Evolutionary conservation across 2,797 vertebrate genomes (phyloP).

Genomic region (Coregonus suidteri): DNA sequence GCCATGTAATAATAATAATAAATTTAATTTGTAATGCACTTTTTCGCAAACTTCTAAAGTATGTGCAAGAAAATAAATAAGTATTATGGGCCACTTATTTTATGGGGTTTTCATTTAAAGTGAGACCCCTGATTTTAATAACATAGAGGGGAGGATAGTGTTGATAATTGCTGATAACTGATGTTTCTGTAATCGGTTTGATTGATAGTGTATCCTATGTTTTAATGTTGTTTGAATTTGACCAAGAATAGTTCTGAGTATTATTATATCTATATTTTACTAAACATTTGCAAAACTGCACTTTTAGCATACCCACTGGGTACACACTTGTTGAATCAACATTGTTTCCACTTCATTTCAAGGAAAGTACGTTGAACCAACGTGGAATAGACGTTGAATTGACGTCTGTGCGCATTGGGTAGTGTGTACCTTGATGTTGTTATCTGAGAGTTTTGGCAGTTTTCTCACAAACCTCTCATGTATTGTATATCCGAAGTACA

Average conservation of each 20-base stretch:
- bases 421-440: not conserved
- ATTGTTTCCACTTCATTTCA: too few species aligned
- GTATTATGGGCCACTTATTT: not conserved
- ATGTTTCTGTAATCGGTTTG: not conserved
- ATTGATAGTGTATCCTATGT: not conserved
- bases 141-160: not conserved
- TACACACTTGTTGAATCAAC: too few species aligned
- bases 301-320: too few species aligned
- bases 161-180: too few species aligned
- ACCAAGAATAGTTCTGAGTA: too few species aligned
- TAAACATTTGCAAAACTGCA: too few species aligned
- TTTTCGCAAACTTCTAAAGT: not conserved
- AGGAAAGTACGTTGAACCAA: too few species aligned
- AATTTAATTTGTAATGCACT: not conserved
- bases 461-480: not conserved
- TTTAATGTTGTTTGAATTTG: not conserved
- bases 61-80: not conserved
- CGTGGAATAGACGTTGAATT: too few species aligned
- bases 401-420: too few species aligned
- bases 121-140: not conserved
- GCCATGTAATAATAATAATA: not conserved
- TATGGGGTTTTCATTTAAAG: not conserved
- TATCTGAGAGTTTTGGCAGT: not conserved
- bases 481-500: not conserved
- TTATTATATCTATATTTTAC: not conserved